Evolutionary conservation across 2,888 invertebrate genomes (phyloP), one percentile per base, ranked within the genome.

Genomic region (Laspeyria flexula): DNA sequence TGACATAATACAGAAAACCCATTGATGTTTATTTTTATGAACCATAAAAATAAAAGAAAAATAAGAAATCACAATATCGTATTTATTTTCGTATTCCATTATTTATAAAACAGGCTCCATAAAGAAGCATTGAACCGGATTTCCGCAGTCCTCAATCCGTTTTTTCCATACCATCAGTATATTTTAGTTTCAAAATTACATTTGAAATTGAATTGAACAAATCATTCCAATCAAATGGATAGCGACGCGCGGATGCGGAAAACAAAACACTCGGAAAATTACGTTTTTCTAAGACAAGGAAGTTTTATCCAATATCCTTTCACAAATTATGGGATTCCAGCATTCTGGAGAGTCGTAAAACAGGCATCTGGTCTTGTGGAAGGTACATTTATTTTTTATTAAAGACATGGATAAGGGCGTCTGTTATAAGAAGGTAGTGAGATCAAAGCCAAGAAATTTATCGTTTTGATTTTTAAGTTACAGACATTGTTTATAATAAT

Each of bases 191-290:
- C n/a, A 18, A 41, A 34, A 41, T 34, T 34, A 27, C 29, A 30
- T 30, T 38, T 40, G 43, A 44, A 43, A 66, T 11, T 38, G 45
- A 40, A 54, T 63, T 40, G 48, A 40, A 39, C 39, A 50, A 62
- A 60, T 59, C 41, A 55, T 55, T 50, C 29, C 16, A 43, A 54
- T 61, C 45, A 45, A 53, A 47, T 13, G 30, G 44, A 45, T 50
- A 35, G 16, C 43, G 44, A 27, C 50, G 45, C 38, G 31, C 25
- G 50, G 29, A 55, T 45, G 45, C 33, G 34, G 49, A 60, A 54
- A 63, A 65, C 66, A 63, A 56, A 53, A 63, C 51, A 66, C 43
- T 65, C 35, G 42, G 46, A 51, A 47, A 63, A 65, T 66, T 60
- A 60, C 44, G 50, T 55, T 65, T 41, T 54, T 35, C 47, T 43